Conservation (phyloP, 2,113 vertebrate genomes). For the Spizaetus ornatus region DNA sequence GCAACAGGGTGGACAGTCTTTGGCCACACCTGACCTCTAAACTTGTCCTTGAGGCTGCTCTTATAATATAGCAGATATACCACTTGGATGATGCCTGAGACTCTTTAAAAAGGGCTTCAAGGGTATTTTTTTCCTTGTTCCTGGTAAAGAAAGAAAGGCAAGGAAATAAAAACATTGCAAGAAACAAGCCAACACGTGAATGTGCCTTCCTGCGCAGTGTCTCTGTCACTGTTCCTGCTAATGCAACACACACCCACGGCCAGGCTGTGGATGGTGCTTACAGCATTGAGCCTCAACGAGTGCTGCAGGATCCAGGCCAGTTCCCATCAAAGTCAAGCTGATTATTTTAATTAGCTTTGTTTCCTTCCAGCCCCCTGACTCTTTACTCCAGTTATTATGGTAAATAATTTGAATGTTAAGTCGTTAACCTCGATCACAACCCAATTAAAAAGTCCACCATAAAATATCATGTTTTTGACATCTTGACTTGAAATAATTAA, state of each 20-base stretch:
- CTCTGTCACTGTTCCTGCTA: background rate
- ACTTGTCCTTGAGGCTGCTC: background rate
- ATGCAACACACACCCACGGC: background rate
- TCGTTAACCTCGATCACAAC: background rate
- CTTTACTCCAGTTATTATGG: background rate
- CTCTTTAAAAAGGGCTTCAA: background rate
- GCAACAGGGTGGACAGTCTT: background rate
- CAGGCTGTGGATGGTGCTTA: background rate
- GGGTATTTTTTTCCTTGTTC: background rate
- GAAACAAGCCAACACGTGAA: background rate
- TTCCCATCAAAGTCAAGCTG: conserved; percentile 18
- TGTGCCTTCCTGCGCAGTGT: background rate
- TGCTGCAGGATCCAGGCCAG: conserved; percentile 47
- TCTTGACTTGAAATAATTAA: background rate
- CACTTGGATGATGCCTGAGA: background rate
- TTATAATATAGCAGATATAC: background rate
- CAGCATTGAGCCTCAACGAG: background rate
- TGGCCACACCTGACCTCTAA: background rate
- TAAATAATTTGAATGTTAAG: background rate
- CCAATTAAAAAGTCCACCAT: background rate
- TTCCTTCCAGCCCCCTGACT: conserved; percentile 1
- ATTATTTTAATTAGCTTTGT: conserved; percentile 18
- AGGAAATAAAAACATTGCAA: background rate
- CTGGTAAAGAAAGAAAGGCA: background rate
- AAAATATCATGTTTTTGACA: background rate